A percentile compares a stretch with the other conserved stretches of the same genome.
Evolutionary conservation across 2,113 vertebrate genomes (phyloP).

Genomic region (Meleagris gallopavo): DNA sequence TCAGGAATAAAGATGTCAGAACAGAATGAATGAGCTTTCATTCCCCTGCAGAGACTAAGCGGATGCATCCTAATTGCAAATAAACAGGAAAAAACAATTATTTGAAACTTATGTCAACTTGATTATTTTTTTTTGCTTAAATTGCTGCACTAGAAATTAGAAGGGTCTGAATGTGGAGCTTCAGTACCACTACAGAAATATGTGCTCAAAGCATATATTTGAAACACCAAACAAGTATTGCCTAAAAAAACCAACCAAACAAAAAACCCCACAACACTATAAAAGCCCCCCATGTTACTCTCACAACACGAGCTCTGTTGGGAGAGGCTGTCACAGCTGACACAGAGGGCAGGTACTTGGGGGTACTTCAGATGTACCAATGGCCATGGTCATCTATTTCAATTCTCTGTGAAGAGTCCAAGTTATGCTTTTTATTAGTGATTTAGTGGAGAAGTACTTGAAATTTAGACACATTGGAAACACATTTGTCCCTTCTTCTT

Average conservation of each 20-base stretch:
- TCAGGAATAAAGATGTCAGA: neutral
- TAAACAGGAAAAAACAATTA: neutral
- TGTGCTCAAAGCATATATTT: rapidly evolving
- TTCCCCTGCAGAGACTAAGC: neutral
- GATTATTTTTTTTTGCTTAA: no score
- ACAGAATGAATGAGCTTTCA: rapidly evolving
- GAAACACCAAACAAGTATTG: no score
- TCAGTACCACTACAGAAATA: no score
- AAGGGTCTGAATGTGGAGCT: neutral
- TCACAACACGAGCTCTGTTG: rapidly evolving
- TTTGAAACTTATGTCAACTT: neutral
- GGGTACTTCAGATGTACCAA: no score
- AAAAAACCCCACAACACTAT: neutral
- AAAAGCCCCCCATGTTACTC: rapidly evolving
- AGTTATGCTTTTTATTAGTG: neutral
- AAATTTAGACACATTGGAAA: no score
- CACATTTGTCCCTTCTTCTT: neutral
- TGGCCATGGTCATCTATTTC: neutral
- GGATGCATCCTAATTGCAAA: neutral
- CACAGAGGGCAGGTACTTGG: neutral
- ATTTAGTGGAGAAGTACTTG: neutral
- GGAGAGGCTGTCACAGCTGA: neutral
- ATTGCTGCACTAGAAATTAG: neutral
- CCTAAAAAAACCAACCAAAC: no score
- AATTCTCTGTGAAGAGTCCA: neutral